phyloP scores from a whole-genome alignment of 2,113 vertebrate genomes.

The Rhagologus leucostigma region DNA sequence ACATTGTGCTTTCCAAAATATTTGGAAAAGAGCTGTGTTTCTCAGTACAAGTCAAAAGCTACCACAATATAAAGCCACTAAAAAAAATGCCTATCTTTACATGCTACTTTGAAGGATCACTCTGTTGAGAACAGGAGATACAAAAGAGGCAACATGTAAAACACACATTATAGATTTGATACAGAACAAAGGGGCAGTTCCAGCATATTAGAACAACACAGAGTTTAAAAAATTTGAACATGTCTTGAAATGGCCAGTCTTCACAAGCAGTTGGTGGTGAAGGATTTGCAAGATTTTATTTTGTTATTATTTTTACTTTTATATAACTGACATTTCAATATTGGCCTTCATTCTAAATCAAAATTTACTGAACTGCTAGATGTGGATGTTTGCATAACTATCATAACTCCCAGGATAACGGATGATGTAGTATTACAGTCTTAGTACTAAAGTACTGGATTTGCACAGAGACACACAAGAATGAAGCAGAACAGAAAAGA shows the following conservation, averaged over 20 bases:
- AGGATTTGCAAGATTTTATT: not conserved
- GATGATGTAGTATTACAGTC: not conserved
- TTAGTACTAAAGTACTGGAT: not conserved
- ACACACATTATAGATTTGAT: not conserved
- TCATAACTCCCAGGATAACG: not conserved
- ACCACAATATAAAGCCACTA: not conserved
- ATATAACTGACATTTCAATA: not conserved
- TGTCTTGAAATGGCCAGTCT: not conserved
- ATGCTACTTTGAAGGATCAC: not conserved
- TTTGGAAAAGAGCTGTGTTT: not conserved
- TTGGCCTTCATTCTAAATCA: not conserved
- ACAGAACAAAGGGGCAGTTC: not conserved
- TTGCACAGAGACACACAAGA: not conserved
- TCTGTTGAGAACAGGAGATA: not conserved
- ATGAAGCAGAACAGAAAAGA: not conserved
- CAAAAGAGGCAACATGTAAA: not conserved
- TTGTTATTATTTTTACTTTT: not conserved
- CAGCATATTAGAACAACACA: not conserved
- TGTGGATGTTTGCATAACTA: not conserved
- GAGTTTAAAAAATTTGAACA: not conserved
- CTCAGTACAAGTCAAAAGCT: not conserved
- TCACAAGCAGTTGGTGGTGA: not conserved
- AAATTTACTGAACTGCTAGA: not conserved
- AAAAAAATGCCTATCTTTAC: not conserved
- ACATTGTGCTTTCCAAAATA: not conserved